These are phyloP conservation scores for Neodon shergylaensis DNA, from an alignment of 2,113 vertebrate species.

Conservation along the genomic window DNA sequence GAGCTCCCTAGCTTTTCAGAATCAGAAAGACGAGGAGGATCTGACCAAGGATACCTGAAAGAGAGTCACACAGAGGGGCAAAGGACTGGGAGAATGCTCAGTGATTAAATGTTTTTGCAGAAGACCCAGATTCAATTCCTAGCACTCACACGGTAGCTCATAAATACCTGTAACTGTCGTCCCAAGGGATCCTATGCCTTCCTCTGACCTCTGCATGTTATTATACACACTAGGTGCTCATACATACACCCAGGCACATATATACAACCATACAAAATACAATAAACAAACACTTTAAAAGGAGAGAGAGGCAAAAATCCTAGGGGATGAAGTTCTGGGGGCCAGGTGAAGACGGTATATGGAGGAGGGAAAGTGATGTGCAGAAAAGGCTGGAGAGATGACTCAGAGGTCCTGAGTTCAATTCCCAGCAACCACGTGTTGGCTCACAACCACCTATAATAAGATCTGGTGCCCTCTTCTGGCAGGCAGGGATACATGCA, in stretches of 20 bases:
- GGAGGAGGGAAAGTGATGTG: neutral
- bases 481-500: no score
- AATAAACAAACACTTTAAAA: neutral
- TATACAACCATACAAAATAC: neutral
- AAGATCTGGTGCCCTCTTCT: no score
- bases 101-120: neutral
- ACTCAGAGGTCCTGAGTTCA: no score
- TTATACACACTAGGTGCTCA: neutral
- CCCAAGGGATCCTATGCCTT: neutral
- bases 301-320: neutral
- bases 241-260: no score
- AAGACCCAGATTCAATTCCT: neutral
- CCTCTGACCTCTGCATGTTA: neutral
- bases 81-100: neutral
- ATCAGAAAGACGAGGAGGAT: neutral
- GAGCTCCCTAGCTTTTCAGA: fast-evolving
- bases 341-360: neutral
- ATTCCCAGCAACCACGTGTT: no score
- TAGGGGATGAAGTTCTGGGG: fast-evolving
- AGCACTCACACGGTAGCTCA: neutral
- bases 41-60: neutral
- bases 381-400: no score
- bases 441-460: no score
- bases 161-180: neutral
- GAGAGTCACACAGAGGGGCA: neutral